These are phyloP conservation scores for Drosophila arawakana DNA, from an alignment of 1,140 invertebrate genomes.

Conservation along the genomic window DNA sequence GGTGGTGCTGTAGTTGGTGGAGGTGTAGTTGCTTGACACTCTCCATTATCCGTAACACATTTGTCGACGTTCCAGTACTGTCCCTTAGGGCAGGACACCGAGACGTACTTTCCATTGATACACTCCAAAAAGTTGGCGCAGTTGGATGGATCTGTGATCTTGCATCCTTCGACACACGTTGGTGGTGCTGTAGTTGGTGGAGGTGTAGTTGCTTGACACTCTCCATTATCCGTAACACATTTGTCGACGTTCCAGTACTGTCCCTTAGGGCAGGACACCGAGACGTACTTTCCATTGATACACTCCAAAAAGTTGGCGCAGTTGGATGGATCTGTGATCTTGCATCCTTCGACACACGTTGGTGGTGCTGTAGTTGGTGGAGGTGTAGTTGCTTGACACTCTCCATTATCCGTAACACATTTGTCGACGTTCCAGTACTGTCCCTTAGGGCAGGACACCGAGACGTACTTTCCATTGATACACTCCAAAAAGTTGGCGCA, in stretches of 20 bases:
- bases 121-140: too few species aligned
- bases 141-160: too few species aligned
- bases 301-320: slow-evolving; percentile 38
- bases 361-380: background rate
- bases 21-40: slow-evolving; percentile 30
- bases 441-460: slow-evolving; percentile 10
- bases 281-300: slow-evolving; percentile 5
- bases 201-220: too few species aligned
- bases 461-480: slow-evolving; percentile 5
- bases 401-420: slow-evolving; percentile 20
- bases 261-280: slow-evolving; percentile 10
- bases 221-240: too few species aligned
- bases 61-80: too few species aligned
- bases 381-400: slow-evolving; percentile 9
- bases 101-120: too few species aligned
- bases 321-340: background rate
- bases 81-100: too few species aligned
- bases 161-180: too few species aligned
- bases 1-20: background rate
- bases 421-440: slow-evolving; percentile 16
- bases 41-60: slow-evolving; percentile 38
- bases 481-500: slow-evolving; percentile 38
- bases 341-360: background rate
- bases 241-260: slow-evolving; percentile 16
- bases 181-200: background rate